Evolutionary conservation across 2,113 vertebrate genomes (phyloP), one percentile per base, ranked within the genome.

Genomic region (Pedetes capensis): DNA sequence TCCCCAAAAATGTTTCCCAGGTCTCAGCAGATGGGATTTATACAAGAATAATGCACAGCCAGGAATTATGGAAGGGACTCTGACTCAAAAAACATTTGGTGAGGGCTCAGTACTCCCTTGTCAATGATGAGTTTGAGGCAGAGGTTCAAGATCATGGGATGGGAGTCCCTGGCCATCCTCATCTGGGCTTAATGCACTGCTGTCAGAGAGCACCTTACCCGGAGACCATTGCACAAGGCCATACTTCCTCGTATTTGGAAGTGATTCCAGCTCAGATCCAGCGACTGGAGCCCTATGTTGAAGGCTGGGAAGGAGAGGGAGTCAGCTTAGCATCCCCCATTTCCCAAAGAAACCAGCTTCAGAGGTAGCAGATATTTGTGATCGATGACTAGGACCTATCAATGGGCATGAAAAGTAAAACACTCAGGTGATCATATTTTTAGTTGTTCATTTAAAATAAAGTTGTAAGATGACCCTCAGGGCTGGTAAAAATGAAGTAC

Each of bases 261-360:
- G 47, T 98, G 98, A 97, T 99, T 99, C 99, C 99, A 99, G 95
- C 99, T 99, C 69, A 99, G 98, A 94, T 99, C 97, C 93, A 99
- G 97, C 8, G 98, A 79, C 95, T 98, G 98, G 63, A 99, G 96
- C n/a, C 98, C 98, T 81, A 99, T 98, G 9, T 99, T 99, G 96
- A 98, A 98, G 87, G 98, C 99, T 99, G 93, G 47, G 80, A 89
- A 91, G 91, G 49, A 85, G n/a, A 87, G 69, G 76, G 14, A 4
- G n/a, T 94, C 75, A 79, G 74, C 12, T 94, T 13, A 91, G 85
- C 9, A 8, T 44, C 44, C 23, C 6, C 23, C 17, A 74, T 23
- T 1, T 12, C 80, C 47, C 61, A 14, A 44, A 74, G 39, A 82
- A 27, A 37, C 27, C 11, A 6, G 68, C 63, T 66, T 78, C 37